A percentile compares a stretch with the other conserved stretches of the same genome.
These are phyloP conservation scores for Caenorhabditis virilis DNA, from an alignment of 2,888 invertebrate genomes.

Conservation along the genomic window DNA sequence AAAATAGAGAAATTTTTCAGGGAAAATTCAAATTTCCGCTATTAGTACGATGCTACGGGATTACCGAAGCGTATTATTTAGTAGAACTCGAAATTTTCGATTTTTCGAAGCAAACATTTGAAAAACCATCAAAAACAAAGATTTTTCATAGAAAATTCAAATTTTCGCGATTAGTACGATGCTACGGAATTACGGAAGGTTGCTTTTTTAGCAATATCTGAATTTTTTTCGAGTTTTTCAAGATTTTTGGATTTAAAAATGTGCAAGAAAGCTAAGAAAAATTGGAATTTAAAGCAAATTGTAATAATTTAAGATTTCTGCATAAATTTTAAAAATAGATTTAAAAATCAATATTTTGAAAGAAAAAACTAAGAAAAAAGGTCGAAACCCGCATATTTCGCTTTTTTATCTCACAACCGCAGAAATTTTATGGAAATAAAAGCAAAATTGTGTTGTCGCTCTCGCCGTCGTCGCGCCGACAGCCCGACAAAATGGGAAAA, in stretches of 20 bases:
- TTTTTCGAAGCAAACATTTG: conserved; percentile 30
- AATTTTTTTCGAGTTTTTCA: too few species aligned
- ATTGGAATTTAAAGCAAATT: neutral
- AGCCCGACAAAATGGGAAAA: too few species aligned
- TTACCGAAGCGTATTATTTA: neutral
- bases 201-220: neutral
- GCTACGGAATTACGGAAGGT: neutral
- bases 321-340: neutral
- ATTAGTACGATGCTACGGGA: neutral
- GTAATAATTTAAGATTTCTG: neutral
- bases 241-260: neutral
- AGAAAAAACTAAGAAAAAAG: conserved; percentile 12
- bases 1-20: conserved; percentile 4
- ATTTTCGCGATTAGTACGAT: conserved; percentile 16
- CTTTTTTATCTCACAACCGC: too few species aligned
- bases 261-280: neutral
- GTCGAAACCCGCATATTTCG: too few species aligned
- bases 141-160: conserved; percentile 29
- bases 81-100: too few species aligned
- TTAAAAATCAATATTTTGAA: neutral
- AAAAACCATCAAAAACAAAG: neutral
- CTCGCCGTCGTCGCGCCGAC: too few species aligned
- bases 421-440: too few species aligned
- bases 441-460: too few species aligned
- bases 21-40: conserved; percentile 38